phyloP scores from a whole-genome alignment of 2,113 vertebrate genomes.

The Fregetta grallaria region DNA sequence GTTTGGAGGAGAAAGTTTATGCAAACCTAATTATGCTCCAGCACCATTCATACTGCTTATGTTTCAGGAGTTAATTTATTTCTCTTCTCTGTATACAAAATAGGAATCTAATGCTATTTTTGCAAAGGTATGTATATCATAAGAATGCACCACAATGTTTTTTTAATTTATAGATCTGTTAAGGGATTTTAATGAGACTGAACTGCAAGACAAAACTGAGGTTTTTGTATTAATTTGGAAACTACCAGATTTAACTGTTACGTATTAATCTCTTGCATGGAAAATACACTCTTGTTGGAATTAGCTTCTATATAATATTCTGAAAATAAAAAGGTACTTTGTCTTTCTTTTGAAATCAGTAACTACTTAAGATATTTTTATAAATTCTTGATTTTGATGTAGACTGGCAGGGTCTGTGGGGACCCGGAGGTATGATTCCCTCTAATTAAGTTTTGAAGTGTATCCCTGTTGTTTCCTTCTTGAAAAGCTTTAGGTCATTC shows the following conservation, averaged over 20 bases:
- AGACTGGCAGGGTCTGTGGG: neutral
- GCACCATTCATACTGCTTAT: neutral
- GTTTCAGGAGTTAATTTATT: conserved; percentile 36
- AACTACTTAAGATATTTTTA: neutral
- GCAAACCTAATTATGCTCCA: conserved; percentile 28
- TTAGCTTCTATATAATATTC: neutral
- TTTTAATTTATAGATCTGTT: conserved; percentile 5
- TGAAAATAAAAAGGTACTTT: neutral
- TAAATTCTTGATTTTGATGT: neutral
- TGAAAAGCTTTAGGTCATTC: neutral
- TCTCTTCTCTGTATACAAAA: neutral
- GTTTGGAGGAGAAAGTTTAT: conserved; percentile 9
- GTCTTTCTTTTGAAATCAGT: neutral
- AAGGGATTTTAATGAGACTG: conserved; percentile 4
- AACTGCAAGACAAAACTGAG: neutral
- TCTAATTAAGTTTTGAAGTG: neutral
- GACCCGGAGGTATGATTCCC: neutral
- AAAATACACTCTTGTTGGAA: neutral
- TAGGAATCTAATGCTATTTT: conserved; percentile 1
- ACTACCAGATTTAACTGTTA: neutral
- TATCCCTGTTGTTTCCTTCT: neutral
- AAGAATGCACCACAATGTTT: neutral
- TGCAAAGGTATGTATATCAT: neutral
- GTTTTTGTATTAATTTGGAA: neutral
- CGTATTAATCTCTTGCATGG: neutral